Evolutionary conservation across 2,113 vertebrate genomes (phyloP), one percentile per base, ranked within the genome.

Genomic region (Plectropomus leopardus): DNA sequence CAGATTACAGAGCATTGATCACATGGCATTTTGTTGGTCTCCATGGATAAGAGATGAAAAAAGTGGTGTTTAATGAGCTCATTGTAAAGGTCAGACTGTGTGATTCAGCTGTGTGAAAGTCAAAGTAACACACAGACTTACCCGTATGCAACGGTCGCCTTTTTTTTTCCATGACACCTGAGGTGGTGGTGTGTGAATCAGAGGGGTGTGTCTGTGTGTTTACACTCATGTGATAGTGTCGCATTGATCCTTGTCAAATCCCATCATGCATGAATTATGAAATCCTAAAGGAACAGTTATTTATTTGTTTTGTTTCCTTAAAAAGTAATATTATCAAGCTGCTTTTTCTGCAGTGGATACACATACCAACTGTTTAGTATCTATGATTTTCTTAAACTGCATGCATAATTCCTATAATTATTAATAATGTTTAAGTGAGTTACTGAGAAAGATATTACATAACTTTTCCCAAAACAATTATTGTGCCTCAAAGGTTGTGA

Each of bases 111-210:
- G 47, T 72, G 51, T 68, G 34, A 55, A 51, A 64, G 61, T n/a
- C 34, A 54, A 50, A 63, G 60, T n/a, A 30, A 24, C 59, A 44
- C 44, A 47, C 36, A 28, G 36, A 32, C 14, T n/a, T 8, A 1
- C 61, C 40, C 47, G 8, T 14, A 34, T 60, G 54, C 17, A 19
- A 5, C 1, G 3, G 42, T 16, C 5, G 23, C 1, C 1, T 11
- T 0, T n/a, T 21, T n/a, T 53, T 60, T 30, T 67, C 60, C 57
- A 44, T 58, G 58, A 67, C 32, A 51, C 40, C 32, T 57, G 15
- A 64, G 32, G 8, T 30, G 32, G 48, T 6, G 34, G 21, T n/a
- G 15, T 54, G 34, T 32, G 67, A 81, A 44, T 84, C 24, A 32
- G 24, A 68, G 42, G 63, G 36, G 30, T 8, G 30, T 23, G 40